Evolutionary conservation across 2,113 vertebrate species (phyloP).

Genomic region (Calyptommatus sinebrachiatus): DNA sequence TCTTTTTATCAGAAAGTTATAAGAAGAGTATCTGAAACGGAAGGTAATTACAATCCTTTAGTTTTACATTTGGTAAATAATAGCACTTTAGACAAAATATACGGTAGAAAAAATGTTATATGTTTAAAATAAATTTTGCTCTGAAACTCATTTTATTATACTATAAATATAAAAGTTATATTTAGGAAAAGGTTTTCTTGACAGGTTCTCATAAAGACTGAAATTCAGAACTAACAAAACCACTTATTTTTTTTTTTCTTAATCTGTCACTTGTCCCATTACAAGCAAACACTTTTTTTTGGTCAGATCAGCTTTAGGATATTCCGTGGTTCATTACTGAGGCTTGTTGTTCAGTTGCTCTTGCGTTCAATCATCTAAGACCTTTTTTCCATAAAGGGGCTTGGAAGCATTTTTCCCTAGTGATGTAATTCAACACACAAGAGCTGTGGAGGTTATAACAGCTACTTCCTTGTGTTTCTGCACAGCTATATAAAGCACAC

Average conservation of each 20-base stretch:
- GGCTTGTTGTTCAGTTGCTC: slow-evolving; percentile 61
- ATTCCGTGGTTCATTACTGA: slow-evolving; percentile 66
- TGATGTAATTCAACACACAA: slow-evolving; percentile 75
- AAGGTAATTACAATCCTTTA: not conserved
- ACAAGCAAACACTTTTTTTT: slow-evolving; percentile 64
- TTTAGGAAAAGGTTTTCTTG: slow-evolving; percentile 40
- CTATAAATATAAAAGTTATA: not conserved
- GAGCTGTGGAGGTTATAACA: slow-evolving; percentile 69
- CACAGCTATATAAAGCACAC: slow-evolving; percentile 69
- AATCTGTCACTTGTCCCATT: slow-evolving; percentile 54
- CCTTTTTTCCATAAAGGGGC: slow-evolving; percentile 74
- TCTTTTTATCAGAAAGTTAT: no score
- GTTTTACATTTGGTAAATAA: no score
- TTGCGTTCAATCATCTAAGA: slow-evolving; percentile 64
- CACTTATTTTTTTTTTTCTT: slow-evolving; percentile 55
- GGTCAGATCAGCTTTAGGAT: slow-evolving; percentile 63
- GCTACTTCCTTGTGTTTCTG: slow-evolving; percentile 71
- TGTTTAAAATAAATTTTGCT: slow-evolving; percentile 42
- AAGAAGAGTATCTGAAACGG: not conserved
- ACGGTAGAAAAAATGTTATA: slow-evolving; percentile 30
- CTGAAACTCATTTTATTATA: not conserved
- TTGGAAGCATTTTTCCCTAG: slow-evolving; percentile 71
- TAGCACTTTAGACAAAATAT: no score
- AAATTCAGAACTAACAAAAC: slow-evolving; percentile 56
- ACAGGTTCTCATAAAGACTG: slow-evolving; percentile 55